phyloP scores from a whole-genome alignment of 2,797 vertebrate genomes.

The Delichon dasypus region DNA sequence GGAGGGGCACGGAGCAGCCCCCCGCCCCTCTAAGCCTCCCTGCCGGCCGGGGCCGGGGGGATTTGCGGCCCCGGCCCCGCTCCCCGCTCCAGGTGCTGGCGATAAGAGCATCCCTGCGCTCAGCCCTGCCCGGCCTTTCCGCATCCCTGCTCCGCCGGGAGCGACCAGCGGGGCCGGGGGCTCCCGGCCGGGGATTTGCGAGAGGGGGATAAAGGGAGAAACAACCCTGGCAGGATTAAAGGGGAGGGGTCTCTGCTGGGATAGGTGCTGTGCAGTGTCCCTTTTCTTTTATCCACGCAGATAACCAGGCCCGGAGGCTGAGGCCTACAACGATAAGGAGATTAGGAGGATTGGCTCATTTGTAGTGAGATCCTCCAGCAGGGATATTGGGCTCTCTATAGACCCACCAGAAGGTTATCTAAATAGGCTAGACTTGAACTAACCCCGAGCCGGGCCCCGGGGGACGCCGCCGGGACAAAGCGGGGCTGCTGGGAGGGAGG shows the following conservation, averaged over 20 bases:
- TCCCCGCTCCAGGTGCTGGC: conserved; percentile 34
- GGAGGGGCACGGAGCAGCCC: conserved; percentile 18
- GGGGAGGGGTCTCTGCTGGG: conserved; percentile 52
- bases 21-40: conserved; percentile 30
- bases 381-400: conserved; percentile 69
- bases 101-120: conserved; percentile 31
- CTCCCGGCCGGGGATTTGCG: conserved; percentile 33
- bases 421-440: conserved; percentile 73
- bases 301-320: conserved; percentile 73
- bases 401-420: conserved; percentile 79
- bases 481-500: fast-evolving
- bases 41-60: neutral
- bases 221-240: conserved; percentile 50
- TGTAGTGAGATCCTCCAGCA: conserved; percentile 74
- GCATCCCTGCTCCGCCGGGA: neutral
- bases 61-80: neutral
- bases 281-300: conserved; percentile 64
- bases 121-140: neutral
- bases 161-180: neutral
- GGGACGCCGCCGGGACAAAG: conserved; percentile 59
- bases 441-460: conserved; percentile 63
- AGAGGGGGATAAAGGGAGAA: conserved; percentile 54
- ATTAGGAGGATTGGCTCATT: conserved; percentile 77
- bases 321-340: conserved; percentile 78
- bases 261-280: conserved; percentile 47